Evolutionary conservation across 1,140 invertebrate species (phyloP), one percentile per base, ranked within the genome.

Genomic region (Nixonia krombeini): DNA sequence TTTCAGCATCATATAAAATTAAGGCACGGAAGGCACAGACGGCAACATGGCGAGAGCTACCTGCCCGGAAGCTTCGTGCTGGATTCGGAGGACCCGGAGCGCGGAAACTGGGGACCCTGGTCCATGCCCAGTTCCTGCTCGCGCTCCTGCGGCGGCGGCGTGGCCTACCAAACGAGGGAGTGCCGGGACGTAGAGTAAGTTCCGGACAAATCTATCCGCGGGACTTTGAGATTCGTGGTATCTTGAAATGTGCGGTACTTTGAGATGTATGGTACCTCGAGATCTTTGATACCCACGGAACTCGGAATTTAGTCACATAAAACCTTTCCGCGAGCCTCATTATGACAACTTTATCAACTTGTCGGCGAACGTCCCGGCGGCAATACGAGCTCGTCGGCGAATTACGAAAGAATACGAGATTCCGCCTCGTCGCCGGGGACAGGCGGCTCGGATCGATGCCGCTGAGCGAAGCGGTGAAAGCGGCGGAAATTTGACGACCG

Each of bases 61-160:
- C 81, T 91, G 41, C 86, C 91, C 0, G 87, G 84, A 1, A 91
- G 87, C 55, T 92, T 87, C 52, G 87, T 93, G 17, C 82, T 89
- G 38, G 90, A 90, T 25, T 88, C 87, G 13, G 90, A 90, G 9
- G 90, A 90, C 72, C 58, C 78, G 26, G 88, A 89, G 45, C 69
- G 73, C 4, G 90, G 89, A 0, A 87, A 87, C 53, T 94, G 93
- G 93, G 87, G 89, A 1, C 88, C 90, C 0, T 96, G 94, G 94
- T 90, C 90, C 1, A 85, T 89, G 16, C 89, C 90, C 1, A 90
- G 89, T 18, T 87, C 90, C 15, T 97, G 95, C 80, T 95, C 93
- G 1, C 86, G 94, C 35, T 89, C 92, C n/a, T 96, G 95, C 76
- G 94, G 94, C 1, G 94, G 94, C n/a, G 95, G 95, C 33, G 93